phyloP scores from a whole-genome alignment of 1,140 invertebrate genomes.

The Heliconius hewitsoni region DNA sequence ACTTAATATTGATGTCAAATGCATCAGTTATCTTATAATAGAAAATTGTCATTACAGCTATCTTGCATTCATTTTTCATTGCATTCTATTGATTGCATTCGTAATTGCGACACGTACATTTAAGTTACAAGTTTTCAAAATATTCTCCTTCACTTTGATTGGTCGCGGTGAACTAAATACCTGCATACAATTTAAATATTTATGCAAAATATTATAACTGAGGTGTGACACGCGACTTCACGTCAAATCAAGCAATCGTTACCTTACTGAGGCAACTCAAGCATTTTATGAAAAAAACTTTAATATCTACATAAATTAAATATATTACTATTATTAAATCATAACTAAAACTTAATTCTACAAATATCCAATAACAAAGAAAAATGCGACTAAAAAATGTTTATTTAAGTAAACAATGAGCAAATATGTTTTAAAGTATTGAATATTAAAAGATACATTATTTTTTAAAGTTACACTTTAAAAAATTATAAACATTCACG shows the following conservation, averaged over 20 bases:
- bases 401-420: too few relatives aligned
- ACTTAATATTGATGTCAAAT: too few relatives aligned
- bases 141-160: background rate
- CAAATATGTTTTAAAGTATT: too few relatives aligned
- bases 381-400: too few relatives aligned
- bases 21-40: background rate
- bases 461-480: too few relatives aligned
- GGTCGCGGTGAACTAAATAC: background rate
- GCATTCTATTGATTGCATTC: background rate
- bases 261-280: background rate
- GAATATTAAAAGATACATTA: too few relatives aligned
- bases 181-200: conserved; percentile 1
- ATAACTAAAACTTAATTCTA: too few relatives aligned
- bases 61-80: background rate
- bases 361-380: too few relatives aligned
- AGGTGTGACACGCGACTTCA: background rate
- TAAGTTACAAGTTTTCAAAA: background rate
- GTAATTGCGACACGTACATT: background rate
- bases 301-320: background rate
- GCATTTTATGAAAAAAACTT: background rate
- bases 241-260: background rate
- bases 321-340: too few relatives aligned
- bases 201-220: background rate
- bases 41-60: background rate
- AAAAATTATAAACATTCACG: too few relatives aligned